Percentiles rank a stretch among this genome's conserved stretches.
These are phyloP conservation scores for Siniperca scherzeri DNA, from an alignment of 2,797 vertebrate species.

Conservation along the genomic window DNA sequence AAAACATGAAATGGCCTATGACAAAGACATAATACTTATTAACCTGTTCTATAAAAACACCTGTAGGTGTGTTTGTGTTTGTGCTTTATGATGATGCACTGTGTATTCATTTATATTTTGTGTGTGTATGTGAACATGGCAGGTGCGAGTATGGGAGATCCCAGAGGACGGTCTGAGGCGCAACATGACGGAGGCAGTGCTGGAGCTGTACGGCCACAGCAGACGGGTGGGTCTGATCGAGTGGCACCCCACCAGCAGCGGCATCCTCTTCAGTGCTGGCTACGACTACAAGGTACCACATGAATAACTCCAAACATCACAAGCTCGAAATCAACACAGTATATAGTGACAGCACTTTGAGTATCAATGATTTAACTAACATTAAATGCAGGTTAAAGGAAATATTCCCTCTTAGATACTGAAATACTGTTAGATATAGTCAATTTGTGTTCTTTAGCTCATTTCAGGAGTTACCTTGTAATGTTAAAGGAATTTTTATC, in stretches of 20 bases:
- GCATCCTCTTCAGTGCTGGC: conserved; percentile 96
- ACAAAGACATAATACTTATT: neutral
- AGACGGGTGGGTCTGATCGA: conserved; percentile 96
- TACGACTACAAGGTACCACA: conserved; percentile 96
- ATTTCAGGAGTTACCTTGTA: neutral
- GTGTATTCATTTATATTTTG: neutral
- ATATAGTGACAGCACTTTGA: neutral
- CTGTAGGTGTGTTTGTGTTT: conserved; percentile 4
- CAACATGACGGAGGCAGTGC: conserved; percentile 93
- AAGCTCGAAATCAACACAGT: neutral
- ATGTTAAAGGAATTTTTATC: neutral
- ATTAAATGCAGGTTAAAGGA: neutral
- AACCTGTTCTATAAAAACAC: neutral
- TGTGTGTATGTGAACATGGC: conserved; percentile 35
- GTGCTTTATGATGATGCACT: neutral
- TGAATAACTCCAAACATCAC: neutral
- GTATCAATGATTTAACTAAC: neutral
- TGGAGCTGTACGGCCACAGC: conserved; percentile 97
- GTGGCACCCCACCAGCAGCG: conserved; percentile 97
- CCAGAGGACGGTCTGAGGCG: conserved; percentile 93
- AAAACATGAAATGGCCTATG: neutral
- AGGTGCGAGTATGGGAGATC: conserved; percentile 99
- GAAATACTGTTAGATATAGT: neutral
- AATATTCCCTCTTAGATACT: neutral
- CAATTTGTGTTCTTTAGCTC: neutral